Conservation (phyloP, 1,140 invertebrate genomes). For the Drosophila kurseongensis region DNA sequence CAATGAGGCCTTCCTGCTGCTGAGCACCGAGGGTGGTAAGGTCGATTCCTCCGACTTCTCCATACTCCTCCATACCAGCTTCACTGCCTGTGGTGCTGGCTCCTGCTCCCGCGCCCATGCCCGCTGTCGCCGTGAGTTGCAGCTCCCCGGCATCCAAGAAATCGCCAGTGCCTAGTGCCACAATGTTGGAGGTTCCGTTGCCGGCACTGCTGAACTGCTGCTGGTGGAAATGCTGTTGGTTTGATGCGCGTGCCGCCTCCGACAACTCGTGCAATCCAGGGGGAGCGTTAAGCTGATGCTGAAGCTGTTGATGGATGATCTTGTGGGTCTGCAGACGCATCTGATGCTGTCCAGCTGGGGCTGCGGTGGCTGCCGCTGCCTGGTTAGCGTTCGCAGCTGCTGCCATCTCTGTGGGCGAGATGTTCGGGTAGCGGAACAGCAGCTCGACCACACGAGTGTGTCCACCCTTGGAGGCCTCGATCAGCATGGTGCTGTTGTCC, state of each 20-base stretch:
- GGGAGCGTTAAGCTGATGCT: conserved; percentile 84
- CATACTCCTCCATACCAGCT: conserved; percentile 67
- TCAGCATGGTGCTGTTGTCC: conserved; percentile 99
- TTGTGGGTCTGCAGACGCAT: conserved; percentile 74
- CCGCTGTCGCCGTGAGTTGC: conserved; percentile 49
- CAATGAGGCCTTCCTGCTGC: conserved; percentile 81
- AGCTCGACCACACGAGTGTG: conserved; percentile 98
- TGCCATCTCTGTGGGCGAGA: conserved; percentile 79
- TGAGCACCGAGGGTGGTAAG: conserved; percentile 78
- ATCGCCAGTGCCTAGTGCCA: conserved; percentile 63
- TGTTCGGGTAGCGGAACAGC: conserved; percentile 96
- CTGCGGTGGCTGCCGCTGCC: conserved; percentile 40
- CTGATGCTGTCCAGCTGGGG: conserved; percentile 58
- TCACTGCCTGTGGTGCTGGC: conserved; percentile 54
- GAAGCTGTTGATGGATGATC: conserved; percentile 84
- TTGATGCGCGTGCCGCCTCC: conserved; percentile 85
- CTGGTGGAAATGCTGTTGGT: conserved; percentile 81
- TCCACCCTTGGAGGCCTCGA: conserved; percentile 98
- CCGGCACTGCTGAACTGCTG: conserved; percentile 67
- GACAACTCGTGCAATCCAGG: conserved; percentile 86
- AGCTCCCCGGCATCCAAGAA: conserved; percentile 67
- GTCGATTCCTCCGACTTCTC: conserved; percentile 70
- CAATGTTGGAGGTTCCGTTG: conserved; percentile 60
- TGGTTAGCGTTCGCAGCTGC: conserved; percentile 45
- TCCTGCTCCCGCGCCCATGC: conserved; percentile 30